A percentile compares a stretch with the other conserved stretches of the same genome.
Evolutionary conservation across 2,113 vertebrate genomes (phyloP).

Genomic region (Mystacornis crossleyi): DNA sequence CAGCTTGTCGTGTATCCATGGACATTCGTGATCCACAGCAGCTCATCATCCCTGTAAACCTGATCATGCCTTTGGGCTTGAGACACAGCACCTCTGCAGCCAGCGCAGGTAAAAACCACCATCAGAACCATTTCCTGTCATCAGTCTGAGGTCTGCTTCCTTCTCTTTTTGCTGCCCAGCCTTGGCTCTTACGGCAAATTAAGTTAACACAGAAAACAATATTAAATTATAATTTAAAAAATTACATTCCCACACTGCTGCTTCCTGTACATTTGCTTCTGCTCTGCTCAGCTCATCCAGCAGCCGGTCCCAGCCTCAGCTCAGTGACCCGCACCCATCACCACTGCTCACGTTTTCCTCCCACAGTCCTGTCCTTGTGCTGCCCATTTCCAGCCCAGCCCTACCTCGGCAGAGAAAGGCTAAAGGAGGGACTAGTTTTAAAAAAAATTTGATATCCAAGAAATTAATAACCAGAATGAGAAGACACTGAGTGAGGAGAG

Average conservation of each 20-base stretch:
- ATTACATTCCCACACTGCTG: background rate
- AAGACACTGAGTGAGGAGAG: background rate
- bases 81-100: background rate
- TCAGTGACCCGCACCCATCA: background rate
- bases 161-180: background rate
- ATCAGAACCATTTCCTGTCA: background rate
- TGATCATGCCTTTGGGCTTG: background rate
- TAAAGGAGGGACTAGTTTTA: background rate
- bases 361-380: background rate
- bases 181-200: background rate
- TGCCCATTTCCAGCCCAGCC: background rate
- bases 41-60: background rate
- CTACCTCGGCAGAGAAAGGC: background rate
- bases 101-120: background rate
- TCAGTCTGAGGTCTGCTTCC: background rate
- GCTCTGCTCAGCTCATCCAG: background rate
- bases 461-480: background rate
- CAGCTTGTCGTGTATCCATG: background rate
- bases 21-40: background rate
- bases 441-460: background rate
- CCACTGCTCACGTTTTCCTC: background rate
- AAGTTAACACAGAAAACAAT: background rate
- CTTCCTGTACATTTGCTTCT: background rate
- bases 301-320: background rate
- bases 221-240: background rate